Base-by-base conservation (phyloP, 2,113 vertebrate species). In the Ailuropoda melanoleuca region DNA sequence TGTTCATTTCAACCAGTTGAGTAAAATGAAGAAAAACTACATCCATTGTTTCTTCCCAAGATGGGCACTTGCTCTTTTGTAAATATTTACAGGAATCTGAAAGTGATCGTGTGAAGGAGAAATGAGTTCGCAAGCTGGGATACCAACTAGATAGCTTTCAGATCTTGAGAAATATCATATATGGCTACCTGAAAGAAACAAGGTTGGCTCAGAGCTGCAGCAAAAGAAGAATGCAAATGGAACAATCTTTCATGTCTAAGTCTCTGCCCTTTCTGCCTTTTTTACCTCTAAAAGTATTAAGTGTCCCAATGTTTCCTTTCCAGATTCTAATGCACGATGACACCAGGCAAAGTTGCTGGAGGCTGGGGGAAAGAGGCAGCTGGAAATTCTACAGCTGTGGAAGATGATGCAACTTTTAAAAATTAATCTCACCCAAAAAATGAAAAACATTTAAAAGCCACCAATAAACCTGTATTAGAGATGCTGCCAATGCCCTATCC, bases 351-450 rank as follows among this genome's bases (percentile, higher is more conserved):
- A 24, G 64, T 50, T 93, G 60, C 70, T 77, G 53, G n/a, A 56
- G 58, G 2, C 5, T 6, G 64, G 55, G 43, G 58, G 84, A n/a
- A 37, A 48, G 37, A 66, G 68, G 48, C 4, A 19, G 53, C 37
- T 93, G 10, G 48, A 96, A 90, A 74, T 93, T 91, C 72, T 80
- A 83, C 60, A 93, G 82, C 96, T 94, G 88, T 48, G 14, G 58
- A 93, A 84, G 86, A 83, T 95, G 95, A 96, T 34, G 78, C 24
- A 92, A 92, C 78, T 87, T 93, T 81, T 58, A 81, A 96, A 96
- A 93, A 56, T 78, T 88, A 78, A 88, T 64, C 80, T 90, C 15
- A 48, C 26, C 11, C 23, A 8, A 64, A 82, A 95, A 98, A 81
- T 39, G 56, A 60, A 90, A 93, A 92, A 62, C 48, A 87, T 39